Evolutionary conservation across 1,140 invertebrate species (phyloP).

Genomic region (Brachionus sp.): DNA sequence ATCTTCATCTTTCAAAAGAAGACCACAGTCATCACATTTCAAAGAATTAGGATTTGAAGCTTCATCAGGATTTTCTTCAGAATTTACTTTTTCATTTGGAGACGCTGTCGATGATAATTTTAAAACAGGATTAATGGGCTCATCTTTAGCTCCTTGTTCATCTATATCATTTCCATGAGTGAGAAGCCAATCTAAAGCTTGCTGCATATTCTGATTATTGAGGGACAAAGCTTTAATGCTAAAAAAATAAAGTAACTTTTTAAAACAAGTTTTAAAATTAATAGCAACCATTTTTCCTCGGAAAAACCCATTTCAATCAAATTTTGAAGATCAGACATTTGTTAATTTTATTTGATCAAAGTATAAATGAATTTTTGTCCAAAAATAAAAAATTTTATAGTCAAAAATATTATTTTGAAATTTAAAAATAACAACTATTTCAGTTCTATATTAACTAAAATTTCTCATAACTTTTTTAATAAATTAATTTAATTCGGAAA

Average conservation of each 20-base stretch:
- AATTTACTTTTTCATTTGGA: neutral
- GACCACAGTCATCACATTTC: conserved; percentile 44
- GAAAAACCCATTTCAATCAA: conserved; percentile 9
- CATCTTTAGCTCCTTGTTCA: neutral
- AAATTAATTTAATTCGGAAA: no score
- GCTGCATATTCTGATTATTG: conserved; percentile 25
- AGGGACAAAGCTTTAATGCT: conserved; percentile 12
- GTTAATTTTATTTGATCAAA: neutral
- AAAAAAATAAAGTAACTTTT: neutral
- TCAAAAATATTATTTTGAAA: no score
- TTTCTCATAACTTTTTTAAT: no score
- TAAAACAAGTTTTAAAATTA: neutral
- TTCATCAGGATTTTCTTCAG: neutral
- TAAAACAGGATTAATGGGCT: neutral
- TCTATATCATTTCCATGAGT: conserved; percentile 4
- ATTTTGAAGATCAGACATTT: conserved; percentile 7
- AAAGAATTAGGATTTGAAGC: conserved; percentile 31
- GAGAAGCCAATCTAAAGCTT: conserved; percentile 35
- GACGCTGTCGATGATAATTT: neutral
- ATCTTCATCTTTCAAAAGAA: conserved; percentile 42
- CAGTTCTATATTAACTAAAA: no score
- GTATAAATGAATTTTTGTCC: no score
- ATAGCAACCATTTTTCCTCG: neutral
- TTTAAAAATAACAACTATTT: no score
- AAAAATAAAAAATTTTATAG: no score